A percentile compares a stretch with the other conserved stretches of the same genome.
Evolutionary conservation across 2,113 vertebrate genomes (phyloP).

Genomic region (Xenotilapia caudafasciata): DNA sequence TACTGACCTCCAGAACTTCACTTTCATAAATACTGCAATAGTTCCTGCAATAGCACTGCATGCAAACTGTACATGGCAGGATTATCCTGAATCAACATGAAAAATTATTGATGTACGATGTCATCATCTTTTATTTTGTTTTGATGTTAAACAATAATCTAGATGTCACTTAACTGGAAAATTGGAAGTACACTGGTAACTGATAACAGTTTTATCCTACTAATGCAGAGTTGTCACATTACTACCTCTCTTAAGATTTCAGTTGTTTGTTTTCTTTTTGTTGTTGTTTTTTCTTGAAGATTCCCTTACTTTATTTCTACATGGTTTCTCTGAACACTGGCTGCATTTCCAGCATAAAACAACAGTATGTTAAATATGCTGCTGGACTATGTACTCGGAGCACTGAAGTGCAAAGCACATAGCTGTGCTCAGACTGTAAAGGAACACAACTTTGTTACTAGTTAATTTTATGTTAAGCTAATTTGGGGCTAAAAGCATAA

Average conservation of each 20-base stretch:
- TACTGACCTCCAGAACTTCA: background rate
- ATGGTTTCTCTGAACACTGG: background rate
- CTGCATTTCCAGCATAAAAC: background rate
- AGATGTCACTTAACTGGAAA: background rate
- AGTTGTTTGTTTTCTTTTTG: background rate
- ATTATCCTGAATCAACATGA: background rate
- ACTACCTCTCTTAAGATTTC: background rate
- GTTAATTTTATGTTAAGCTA: background rate
- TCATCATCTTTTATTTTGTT: background rate
- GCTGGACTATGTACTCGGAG: background rate
- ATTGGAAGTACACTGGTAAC: background rate
- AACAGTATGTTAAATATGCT: background rate
- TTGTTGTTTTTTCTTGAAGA: background rate
- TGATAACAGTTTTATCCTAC: background rate
- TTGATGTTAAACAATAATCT: background rate
- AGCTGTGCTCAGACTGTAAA: background rate
- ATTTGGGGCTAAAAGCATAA: background rate
- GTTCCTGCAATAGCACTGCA: background rate
- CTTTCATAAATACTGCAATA: background rate
- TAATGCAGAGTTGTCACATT: background rate
- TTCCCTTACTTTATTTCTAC: background rate
- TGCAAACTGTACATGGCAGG: background rate
- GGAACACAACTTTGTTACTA: background rate
- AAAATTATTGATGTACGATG: background rate
- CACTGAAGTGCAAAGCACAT: background rate